Conservation (phyloP, 30 jellyfish, hydroid and myxozoan species). For the Hydractinia echinata region DNA sequence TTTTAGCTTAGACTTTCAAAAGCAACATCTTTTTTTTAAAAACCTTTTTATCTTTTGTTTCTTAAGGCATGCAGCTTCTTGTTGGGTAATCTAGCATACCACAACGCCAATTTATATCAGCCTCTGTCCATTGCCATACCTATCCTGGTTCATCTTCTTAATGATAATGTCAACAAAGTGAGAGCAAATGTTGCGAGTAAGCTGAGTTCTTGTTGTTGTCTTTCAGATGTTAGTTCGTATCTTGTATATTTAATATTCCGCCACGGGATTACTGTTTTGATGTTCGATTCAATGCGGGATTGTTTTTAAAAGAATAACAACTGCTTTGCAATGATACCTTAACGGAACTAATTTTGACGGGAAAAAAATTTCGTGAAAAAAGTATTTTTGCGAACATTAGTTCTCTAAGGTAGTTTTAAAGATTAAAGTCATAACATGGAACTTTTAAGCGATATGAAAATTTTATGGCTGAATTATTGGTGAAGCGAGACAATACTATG, state of each 20-base stretch:
- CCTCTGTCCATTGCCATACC: slow-evolving; percentile 35
- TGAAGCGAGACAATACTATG: too few species aligned
- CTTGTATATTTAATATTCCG: neutral
- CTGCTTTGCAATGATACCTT: too few species aligned
- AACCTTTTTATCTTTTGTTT: neutral
- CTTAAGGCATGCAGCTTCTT: slow-evolving; percentile 52
- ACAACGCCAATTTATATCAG: slow-evolving; percentile 36
- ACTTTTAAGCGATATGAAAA: too few species aligned
- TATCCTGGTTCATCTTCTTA: slow-evolving; percentile 26
- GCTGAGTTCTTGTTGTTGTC: neutral
- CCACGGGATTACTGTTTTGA: neutral
- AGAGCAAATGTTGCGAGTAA: slow-evolving; percentile 59
- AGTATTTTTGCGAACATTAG: too few species aligned
- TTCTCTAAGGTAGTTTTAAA: too few species aligned
- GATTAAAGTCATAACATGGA: too few species aligned
- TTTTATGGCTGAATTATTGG: too few species aligned
- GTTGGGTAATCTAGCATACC: slow-evolving; percentile 70
- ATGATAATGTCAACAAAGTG: slow-evolving; percentile 49
- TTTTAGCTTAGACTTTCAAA: neutral
- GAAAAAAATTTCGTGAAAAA: too few species aligned
- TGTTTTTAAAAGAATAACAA: too few species aligned
- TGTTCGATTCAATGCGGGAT: too few species aligned
- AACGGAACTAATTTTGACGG: too few species aligned
- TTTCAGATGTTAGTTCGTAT: neutral
- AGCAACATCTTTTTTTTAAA: neutral